Conservation (phyloP, 2,113 vertebrate species). For the Hydrochoerus hydrochaeris region DNA sequence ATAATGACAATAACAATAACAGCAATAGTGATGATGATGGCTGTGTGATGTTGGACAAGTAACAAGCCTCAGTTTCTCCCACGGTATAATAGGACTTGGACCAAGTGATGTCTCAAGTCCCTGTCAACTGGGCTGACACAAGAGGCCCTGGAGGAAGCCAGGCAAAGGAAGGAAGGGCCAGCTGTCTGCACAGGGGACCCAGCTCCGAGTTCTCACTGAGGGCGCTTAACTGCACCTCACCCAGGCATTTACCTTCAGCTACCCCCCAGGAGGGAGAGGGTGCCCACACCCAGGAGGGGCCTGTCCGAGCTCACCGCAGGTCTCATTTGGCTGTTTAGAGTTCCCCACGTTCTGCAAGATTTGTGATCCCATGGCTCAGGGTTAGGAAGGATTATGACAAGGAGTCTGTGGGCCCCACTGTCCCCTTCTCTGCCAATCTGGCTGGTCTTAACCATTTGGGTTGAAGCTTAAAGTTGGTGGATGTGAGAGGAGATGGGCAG, state of each 20-base stretch:
- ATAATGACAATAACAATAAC: background rate
- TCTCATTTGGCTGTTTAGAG: background rate
- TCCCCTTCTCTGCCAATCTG: background rate
- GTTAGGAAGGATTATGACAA: background rate
- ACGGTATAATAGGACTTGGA: background rate
- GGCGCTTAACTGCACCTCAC: background rate
- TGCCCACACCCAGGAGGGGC: too few species aligned
- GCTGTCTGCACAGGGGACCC: background rate
- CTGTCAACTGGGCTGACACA: background rate
- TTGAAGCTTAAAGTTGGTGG: background rate
- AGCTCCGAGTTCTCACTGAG: background rate
- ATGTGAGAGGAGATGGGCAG: background rate
- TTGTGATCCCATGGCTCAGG: background rate
- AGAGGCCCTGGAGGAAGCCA: background rate
- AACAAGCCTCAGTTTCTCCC: background rate
- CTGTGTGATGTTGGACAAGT: fast-evolving
- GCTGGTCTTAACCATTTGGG: background rate
- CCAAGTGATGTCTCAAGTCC: background rate
- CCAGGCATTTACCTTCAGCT: background rate
- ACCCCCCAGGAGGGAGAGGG: background rate
- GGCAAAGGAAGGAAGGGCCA: background rate
- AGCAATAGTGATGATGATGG: background rate
- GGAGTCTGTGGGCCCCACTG: background rate
- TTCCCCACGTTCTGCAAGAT: background rate
- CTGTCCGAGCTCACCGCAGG: background rate